These are phyloP conservation scores for Drosophila helvetica DNA, from an alignment of 2,888 invertebrate genomes.

Conservation along the genomic window DNA sequence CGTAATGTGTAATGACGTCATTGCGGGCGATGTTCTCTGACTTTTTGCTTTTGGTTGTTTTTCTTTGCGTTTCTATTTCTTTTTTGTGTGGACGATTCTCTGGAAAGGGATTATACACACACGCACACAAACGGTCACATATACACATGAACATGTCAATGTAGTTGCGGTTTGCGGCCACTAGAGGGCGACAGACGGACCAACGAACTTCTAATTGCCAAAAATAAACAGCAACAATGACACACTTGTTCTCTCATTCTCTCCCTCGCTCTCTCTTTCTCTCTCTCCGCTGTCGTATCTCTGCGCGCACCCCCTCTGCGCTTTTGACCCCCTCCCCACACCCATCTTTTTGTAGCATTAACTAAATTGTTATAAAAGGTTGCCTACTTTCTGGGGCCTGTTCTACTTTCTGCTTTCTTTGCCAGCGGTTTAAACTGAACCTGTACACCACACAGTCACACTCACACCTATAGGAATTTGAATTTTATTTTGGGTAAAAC, in stretches of 20 bases:
- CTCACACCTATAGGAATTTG: not conserved
- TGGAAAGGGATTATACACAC: slow-evolving; percentile 15
- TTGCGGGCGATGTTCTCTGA: slow-evolving; percentile 19
- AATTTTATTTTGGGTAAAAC: not conserved
- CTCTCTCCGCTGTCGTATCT: not conserved
- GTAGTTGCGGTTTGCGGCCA: slow-evolving; percentile 4
- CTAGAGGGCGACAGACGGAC: slow-evolving; percentile 18
- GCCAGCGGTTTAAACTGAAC: not conserved
- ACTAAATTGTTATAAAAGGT: not conserved
- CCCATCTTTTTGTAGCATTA: slow-evolving; percentile 5
- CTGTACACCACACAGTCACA: not conserved
- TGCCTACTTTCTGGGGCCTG: slow-evolving; percentile 26
- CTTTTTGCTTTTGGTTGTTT: slow-evolving; percentile 9
- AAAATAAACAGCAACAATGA: slow-evolving; percentile 52
- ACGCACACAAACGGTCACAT: slow-evolving; percentile 1
- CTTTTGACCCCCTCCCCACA: not conserved
- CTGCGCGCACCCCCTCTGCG: not conserved
- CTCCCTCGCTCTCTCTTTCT: not conserved
- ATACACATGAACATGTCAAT: slow-evolving; percentile 1
- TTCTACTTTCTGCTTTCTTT: slow-evolving; percentile 7
- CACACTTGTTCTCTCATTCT: slow-evolving; percentile 13
- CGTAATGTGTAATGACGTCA: slow-evolving; percentile 38
- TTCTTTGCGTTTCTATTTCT: not conserved
- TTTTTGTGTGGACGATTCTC: slow-evolving; percentile 13
- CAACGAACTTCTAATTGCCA: slow-evolving; percentile 50